Evolutionary conservation across 2,888 invertebrate genomes (phyloP), one percentile per base, ranked within the genome.

Genomic region (Torymus auratus): DNA sequence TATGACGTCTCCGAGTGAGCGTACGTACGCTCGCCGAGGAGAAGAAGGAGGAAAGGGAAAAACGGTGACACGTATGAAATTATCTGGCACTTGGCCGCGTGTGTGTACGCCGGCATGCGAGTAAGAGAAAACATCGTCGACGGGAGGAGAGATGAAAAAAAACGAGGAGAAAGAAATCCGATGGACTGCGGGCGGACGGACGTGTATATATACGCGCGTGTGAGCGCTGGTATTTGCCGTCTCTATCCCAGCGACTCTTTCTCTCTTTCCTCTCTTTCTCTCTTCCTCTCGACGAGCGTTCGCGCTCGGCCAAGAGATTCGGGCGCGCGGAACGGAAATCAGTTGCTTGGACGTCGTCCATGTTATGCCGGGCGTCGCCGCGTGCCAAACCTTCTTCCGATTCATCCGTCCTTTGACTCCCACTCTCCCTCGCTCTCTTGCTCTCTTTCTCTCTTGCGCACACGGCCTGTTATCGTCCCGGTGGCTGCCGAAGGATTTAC

Each of bases 331-430:
- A 83, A 74, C 83, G 85, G 84, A 87, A 88, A 88, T 88, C 88
- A 88, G 87, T 85, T 83, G 86, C 84, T 87, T 87, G 88, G 88
- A 87, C 86, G 81, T 15, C 82, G 86, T 87, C 88, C 88, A 87
- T 88, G 84, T 82, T 78, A 83, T 78, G 80, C 72, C 64, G 78
- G 73, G 80, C 82, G 41, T 41, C 41, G 41, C 7, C 7, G 84
- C 85, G 85, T 86, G 86, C 86, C 86, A 86, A 86, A 84, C 85
- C 84, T 82, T 72, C 79, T 80, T 78, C 80, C 84, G 83, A 85
- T 85, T 84, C 84, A 82, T 85, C 83, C 83, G 76, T 41, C 41
- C 41, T 41, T 41, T 41, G 41, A 41, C 41, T 41, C 41, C 41
- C 78, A 79, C 41, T 20, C 56, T 75, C 65, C 65, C 70, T 64